Evolutionary conservation across 2,888 invertebrate species (phyloP).

Genomic region (Ommatoiulus sabulosus): DNA sequence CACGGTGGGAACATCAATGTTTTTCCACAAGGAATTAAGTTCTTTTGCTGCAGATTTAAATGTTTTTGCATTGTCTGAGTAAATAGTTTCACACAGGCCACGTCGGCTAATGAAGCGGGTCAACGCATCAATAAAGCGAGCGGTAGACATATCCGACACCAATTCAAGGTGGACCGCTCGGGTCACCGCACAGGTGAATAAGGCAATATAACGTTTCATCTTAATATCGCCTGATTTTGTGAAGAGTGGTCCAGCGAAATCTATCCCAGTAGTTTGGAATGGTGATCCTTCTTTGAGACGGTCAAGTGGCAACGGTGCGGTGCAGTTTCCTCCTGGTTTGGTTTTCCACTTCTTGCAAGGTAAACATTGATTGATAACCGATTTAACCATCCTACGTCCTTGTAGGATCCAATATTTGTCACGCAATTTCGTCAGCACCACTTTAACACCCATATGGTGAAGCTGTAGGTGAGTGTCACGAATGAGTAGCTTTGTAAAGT

Average conservation of each 20-base stretch:
- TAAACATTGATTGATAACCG: background rate
- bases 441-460: background rate
- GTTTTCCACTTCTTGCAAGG: background rate
- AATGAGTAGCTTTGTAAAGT: background rate
- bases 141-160: slow-evolving; percentile 45
- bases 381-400: background rate
- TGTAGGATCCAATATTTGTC: background rate
- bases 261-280: slow-evolving; percentile 57
- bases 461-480: background rate
- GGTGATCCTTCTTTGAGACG: slow-evolving; percentile 51
- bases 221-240: background rate
- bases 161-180: slow-evolving; percentile 59
- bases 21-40: background rate
- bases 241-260: slow-evolving; percentile 58
- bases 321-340: background rate
- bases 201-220: slow-evolving; percentile 56
- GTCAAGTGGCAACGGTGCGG: background rate
- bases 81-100: slow-evolving; percentile 35
- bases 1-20: background rate
- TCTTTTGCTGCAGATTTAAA: background rate
- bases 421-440: background rate
- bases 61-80: slow-evolving; percentile 6
- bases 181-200: slow-evolving; percentile 59
- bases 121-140: slow-evolving; percentile 56
- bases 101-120: slow-evolving; percentile 56